These are phyloP conservation scores for Perizoma affinitatum DNA, from an alignment of 2,888 invertebrate species.

Conservation along the genomic window DNA sequence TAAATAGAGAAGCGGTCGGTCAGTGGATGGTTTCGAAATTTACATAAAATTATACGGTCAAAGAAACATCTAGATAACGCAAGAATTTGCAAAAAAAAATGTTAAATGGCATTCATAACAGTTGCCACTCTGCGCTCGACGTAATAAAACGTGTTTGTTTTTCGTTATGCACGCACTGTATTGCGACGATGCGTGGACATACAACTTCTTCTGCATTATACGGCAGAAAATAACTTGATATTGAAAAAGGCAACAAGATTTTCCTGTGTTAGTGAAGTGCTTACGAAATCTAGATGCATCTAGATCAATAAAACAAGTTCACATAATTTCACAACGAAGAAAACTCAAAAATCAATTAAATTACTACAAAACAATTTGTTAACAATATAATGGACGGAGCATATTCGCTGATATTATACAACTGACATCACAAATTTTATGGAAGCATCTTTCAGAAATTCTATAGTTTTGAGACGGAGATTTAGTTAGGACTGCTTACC, in stretches of 20 bases:
- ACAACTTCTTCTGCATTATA: too few relatives aligned
- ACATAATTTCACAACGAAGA: slow-evolving; percentile 18
- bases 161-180: too few relatives aligned
- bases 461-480: slow-evolving; percentile 10
- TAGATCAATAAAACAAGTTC: slow-evolving; percentile 7
- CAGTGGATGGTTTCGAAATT: slow-evolving; percentile 45
- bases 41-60: slow-evolving; percentile 19
- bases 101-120: slow-evolving; percentile 1
- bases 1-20: slow-evolving; percentile 39
- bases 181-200: too few relatives aligned
- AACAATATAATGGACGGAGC: slow-evolving; percentile 73
- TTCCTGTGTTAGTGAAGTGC: neutral
- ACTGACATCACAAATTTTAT: slow-evolving; percentile 49
- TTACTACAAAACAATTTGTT: slow-evolving; percentile 36
- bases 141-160: neutral
- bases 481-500: neutral
- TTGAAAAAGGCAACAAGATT: neutral
- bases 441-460: slow-evolving; percentile 43
- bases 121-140: neutral
- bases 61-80: slow-evolving; percentile 21
- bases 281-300: slow-evolving; percentile 22
- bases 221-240: too few relatives aligned
- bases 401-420: slow-evolving; percentile 61
- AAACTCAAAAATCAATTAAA: slow-evolving; percentile 25
- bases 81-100: slow-evolving; percentile 12